phyloP scores from a whole-genome alignment of 30 jellyfish, hydroid and myxozoan genomes.

The Cassiopea andromeda region DNA sequence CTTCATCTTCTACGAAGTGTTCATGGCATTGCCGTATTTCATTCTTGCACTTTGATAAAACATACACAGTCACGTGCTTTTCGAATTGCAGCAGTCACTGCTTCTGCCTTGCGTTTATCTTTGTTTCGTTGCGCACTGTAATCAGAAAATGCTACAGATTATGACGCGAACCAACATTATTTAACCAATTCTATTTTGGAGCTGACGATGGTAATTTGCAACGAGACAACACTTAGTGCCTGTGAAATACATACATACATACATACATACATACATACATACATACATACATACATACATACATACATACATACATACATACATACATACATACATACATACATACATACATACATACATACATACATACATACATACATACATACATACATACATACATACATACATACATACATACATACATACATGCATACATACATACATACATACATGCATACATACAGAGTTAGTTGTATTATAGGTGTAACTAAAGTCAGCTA shows the following conservation, averaged over 20 bases:
- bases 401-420: too few species aligned
- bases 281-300: too few species aligned
- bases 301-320: not conserved
- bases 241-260: too few species aligned
- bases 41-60: slow-evolving; percentile 59
- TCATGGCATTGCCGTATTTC: not conserved
- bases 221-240: too few species aligned
- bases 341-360: too few species aligned
- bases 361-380: too few species aligned
- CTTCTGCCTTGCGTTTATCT: slow-evolving; percentile 38
- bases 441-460: not conserved
- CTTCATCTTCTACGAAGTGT: too few species aligned
- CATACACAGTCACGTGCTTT: slow-evolving; percentile 70
- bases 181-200: too few species aligned
- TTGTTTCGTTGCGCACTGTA: slow-evolving; percentile 64
- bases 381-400: too few species aligned
- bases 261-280: too few species aligned
- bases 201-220: too few species aligned
- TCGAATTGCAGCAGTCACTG: slow-evolving; percentile 57
- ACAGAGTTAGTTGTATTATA: not conserved
- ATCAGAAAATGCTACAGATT: not conserved
- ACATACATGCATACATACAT: not conserved
- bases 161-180: not conserved
- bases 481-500: too few species aligned
- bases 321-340: not conserved